These are phyloP conservation scores for Hemibagrus guttatus DNA, from an alignment of 2,797 vertebrate genomes.

Conservation along the genomic window DNA sequence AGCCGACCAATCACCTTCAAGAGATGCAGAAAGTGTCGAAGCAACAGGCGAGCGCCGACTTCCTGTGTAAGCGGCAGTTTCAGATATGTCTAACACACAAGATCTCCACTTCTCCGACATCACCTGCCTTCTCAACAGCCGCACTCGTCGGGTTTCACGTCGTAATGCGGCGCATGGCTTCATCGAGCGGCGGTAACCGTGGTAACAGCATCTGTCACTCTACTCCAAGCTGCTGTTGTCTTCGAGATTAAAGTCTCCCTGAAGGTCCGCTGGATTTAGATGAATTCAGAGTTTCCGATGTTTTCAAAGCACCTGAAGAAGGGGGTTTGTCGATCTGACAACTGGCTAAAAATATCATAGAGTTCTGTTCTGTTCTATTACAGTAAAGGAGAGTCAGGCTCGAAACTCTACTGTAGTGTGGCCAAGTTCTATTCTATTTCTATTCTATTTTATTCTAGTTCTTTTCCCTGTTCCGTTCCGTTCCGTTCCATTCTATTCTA, in stretches of 20 bases:
- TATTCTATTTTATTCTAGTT: too few relatives aligned
- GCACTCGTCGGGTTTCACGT: background rate
- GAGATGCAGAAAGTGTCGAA: background rate
- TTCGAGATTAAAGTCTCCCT: background rate
- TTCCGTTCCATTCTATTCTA: background rate
- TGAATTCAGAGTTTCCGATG: background rate
- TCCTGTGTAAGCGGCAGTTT: background rate
- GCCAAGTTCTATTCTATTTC: too few relatives aligned
- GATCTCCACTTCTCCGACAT: background rate
- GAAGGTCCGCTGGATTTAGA: background rate
- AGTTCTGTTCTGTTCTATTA: background rate
- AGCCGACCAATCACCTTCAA: background rate
- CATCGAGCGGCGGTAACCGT: background rate
- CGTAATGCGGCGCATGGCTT: background rate
- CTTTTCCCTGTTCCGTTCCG: background rate
- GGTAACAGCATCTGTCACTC: background rate
- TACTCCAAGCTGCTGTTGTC: background rate
- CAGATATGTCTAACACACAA: background rate
- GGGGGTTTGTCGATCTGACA: too few relatives aligned
- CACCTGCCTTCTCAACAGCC: background rate
- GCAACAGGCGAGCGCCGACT: background rate
- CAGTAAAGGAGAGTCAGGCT: background rate
- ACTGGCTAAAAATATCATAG: background rate
- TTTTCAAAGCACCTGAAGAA: background rate
- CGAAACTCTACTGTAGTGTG: too few relatives aligned